These are phyloP conservation scores for Mesorhabditis spiculigera DNA, from an alignment of 2,888 invertebrate genomes.

Conservation along the genomic window DNA sequence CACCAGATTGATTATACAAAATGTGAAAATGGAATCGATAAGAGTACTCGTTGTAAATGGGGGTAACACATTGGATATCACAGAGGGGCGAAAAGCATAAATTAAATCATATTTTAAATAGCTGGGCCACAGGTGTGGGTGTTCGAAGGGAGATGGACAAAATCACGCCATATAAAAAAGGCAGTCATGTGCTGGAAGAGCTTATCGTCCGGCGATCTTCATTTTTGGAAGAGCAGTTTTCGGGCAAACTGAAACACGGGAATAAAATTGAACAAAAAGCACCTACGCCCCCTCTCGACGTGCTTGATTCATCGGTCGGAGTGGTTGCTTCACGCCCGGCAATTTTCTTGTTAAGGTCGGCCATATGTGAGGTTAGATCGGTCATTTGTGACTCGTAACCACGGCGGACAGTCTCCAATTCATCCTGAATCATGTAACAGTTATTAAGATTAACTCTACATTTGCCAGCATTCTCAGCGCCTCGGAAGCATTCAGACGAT, in stretches of 20 bases:
- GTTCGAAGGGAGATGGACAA: too few relatives aligned
- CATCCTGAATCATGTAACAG: conserved; percentile 65
- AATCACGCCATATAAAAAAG: too few relatives aligned
- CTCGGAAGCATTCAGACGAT: background rate
- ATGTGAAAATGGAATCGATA: background rate
- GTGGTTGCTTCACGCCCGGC: too few relatives aligned
- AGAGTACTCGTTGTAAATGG: background rate
- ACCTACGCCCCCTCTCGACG: background rate
- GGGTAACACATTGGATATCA: background rate
- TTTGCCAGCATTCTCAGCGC: background rate
- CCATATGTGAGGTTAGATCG: conserved; percentile 76
- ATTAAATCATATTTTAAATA: too few relatives aligned
- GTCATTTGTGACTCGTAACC: conserved; percentile 73
- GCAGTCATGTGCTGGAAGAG: too few relatives aligned
- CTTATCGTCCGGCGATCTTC: background rate
- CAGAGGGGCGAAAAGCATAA: background rate
- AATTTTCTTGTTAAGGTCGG: conserved; percentile 79
- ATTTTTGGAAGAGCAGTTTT: conserved; percentile 5
- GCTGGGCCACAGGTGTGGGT: too few relatives aligned
- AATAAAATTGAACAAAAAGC: background rate
- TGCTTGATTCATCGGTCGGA: too few relatives aligned
- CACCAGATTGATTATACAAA: background rate
- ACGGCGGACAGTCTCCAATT: conserved; percentile 68
- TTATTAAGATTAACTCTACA: background rate
- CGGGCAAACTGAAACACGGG: conserved; percentile 5